Percentiles rank a stretch among this genome's conserved stretches.
phyloP scores from a whole-genome alignment of 2,888 invertebrate genomes.

The Corythucha ciliata region DNA sequence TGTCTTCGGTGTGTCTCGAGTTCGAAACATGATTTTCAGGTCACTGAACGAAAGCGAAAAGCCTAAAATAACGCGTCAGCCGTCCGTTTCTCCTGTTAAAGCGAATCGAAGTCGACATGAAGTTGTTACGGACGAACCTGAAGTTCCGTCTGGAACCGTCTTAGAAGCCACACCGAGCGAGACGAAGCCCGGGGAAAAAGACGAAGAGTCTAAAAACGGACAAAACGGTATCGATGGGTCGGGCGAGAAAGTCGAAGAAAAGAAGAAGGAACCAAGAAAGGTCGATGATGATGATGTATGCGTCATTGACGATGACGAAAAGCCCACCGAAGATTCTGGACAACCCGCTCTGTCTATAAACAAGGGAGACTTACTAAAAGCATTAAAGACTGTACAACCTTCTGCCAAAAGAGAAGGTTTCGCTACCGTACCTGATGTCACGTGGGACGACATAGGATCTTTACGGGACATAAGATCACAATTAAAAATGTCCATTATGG shows the following conservation, averaged over 20 bases:
- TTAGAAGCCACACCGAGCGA: not conserved
- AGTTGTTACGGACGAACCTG: no score
- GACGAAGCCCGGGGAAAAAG: not conserved
- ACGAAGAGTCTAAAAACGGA: not conserved
- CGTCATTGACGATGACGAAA: not conserved
- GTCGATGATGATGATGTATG: conserved; percentile 3
- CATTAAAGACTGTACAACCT: conserved; percentile 76
- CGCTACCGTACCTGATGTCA: conserved; percentile 92
- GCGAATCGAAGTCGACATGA: no score
- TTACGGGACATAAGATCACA: conserved; percentile 78
- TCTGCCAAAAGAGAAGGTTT: conserved; percentile 95
- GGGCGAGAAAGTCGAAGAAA: not conserved
- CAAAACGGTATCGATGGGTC: no score
- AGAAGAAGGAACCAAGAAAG: conserved; percentile 5
- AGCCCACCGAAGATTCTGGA: conserved; percentile 12
- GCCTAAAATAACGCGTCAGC: no score
- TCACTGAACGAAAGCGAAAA: no score
- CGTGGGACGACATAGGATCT: conserved; percentile 95
- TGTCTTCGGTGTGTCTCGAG: no score
- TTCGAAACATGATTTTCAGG: no score
- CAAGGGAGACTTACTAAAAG: conserved; percentile 61
- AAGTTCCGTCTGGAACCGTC: no score
- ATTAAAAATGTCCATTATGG: conserved; percentile 78
- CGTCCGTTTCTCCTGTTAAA: no score
- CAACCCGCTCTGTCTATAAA: conserved; percentile 25